Evolutionary conservation across 2,797 vertebrate genomes (phyloP).

Genomic region (Heliangelus exortis): DNA sequence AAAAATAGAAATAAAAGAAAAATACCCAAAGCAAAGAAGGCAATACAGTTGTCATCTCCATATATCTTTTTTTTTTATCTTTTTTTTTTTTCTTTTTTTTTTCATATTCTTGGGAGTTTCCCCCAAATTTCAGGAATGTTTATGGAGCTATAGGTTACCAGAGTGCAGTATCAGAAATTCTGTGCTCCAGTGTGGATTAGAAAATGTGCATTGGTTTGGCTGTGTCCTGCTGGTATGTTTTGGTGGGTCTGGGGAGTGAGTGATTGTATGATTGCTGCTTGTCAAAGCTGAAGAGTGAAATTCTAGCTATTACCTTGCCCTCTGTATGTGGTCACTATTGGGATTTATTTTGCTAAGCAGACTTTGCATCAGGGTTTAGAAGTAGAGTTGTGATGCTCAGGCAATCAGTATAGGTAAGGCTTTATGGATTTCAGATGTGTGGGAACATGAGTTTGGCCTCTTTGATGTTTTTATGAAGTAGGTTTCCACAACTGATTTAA

Average conservation of each 20-base stretch:
- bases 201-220: constrained; percentile 28
- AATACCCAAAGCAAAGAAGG: background rate
- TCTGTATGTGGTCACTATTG: constrained; percentile 62
- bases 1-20: background rate
- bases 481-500: constrained; percentile 55
- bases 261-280: constrained; percentile 42
- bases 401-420: constrained; percentile 51
- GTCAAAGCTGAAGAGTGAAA: constrained; percentile 51
- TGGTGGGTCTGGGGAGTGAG: background rate
- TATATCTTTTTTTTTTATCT: background rate
- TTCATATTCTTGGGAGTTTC: background rate
- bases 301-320: constrained; percentile 55
- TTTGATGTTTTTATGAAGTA: constrained; percentile 56
- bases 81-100: background rate
- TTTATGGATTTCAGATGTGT: constrained; percentile 57
- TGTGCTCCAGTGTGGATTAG: background rate
- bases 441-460: constrained; percentile 21
- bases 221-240: constrained; percentile 37
- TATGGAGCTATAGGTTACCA: background rate
- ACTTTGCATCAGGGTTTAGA: constrained; percentile 48
- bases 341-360: constrained; percentile 70
- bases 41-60: background rate
- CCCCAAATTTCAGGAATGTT: background rate
- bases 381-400: constrained; percentile 16
- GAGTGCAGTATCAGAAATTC: background rate